Percentiles rank a stretch among this genome's conserved stretches.
Conservation (phyloP, 2,113 vertebrate genomes). For the Thoracochromis brauschi region DNA sequence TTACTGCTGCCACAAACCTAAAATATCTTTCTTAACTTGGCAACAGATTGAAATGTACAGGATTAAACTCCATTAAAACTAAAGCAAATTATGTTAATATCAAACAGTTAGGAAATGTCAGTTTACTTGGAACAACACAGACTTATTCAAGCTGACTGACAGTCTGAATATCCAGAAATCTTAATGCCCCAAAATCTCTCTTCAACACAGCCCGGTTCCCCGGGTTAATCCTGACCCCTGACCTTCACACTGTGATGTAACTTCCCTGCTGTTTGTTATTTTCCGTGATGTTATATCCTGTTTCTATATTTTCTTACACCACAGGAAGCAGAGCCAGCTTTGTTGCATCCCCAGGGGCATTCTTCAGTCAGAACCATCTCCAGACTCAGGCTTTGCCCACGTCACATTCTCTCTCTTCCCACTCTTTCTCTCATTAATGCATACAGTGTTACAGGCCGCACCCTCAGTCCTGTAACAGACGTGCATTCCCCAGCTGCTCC, state of each 20-base stretch:
- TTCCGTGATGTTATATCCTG: conserved; percentile 63
- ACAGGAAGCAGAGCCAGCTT: conserved; percentile 47
- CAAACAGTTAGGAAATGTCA: background rate
- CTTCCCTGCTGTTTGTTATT: conserved; percentile 48
- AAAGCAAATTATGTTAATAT: background rate
- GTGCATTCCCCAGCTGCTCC: conserved; percentile 16
- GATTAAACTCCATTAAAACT: background rate
- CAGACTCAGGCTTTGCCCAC: background rate
- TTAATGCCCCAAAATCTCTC: background rate
- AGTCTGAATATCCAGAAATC: background rate
- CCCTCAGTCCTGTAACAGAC: background rate
- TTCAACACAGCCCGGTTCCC: background rate
- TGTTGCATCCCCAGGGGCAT: conserved; percentile 25
- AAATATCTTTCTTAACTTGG: background rate
- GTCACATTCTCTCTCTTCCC: background rate
- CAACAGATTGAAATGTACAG: background rate
- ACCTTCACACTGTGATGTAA: conserved; percentile 22
- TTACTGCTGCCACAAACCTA: background rate
- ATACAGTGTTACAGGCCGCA: background rate
- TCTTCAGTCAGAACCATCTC: conserved; percentile 44
- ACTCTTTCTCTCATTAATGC: background rate
- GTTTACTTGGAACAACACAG: background rate
- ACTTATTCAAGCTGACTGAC: background rate
- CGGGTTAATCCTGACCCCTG: conserved; percentile 24
- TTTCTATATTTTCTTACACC: conserved; percentile 56